Evolutionary conservation across 2,888 invertebrate species (phyloP), one percentile per base, ranked within the genome.

Genomic region (Drosophila kokeensis): DNA sequence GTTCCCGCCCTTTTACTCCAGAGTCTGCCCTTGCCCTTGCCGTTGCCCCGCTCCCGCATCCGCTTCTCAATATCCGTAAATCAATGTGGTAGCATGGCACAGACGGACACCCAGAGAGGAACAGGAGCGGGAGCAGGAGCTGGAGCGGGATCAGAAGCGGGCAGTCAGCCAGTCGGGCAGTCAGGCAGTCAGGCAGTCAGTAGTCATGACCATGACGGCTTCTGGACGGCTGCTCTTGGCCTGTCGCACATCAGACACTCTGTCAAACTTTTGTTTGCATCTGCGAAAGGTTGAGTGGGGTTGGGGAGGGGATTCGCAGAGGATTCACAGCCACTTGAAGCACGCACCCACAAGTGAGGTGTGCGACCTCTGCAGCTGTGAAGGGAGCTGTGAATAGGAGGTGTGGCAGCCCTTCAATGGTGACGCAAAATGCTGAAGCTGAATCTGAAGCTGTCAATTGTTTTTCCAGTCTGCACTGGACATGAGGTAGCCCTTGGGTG

Each of bases 161-260:
- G 21, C 21, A 24, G 21, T 45, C 45, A 24, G 45, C 4, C 45
- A 24, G 45, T 8, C 24, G 0, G 40, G 34, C 27, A 15, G 38
- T 13, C 55, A 2, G 40, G 34, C 27, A 15, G 38, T 13, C 55
- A 2, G 55, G n/a, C 27, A 18, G 45, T 18, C 55, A 63, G 65
- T 50, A 61, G 69, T 60, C 74, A 79, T 80, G 78, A 61, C 55
- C 78, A 68, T 80, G 78, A 78, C 71, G 81, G 81, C 81, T 78
- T 70, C 69, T 66, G 73, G 69, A 69, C 70, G 66, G 59, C 76
- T 89, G 85, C 85, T 86, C 88, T 82, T 86, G 85, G 90, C 85
- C 85, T 89, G 87, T 86, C 90, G 77, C 88, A 86, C 79, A 76
- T 82, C 82, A 83, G 79, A 83, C 90, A 85, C 85, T 87, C 90